Conservation (phyloP, 2,113 vertebrate genomes). For the Aramus guarauna region DNA sequence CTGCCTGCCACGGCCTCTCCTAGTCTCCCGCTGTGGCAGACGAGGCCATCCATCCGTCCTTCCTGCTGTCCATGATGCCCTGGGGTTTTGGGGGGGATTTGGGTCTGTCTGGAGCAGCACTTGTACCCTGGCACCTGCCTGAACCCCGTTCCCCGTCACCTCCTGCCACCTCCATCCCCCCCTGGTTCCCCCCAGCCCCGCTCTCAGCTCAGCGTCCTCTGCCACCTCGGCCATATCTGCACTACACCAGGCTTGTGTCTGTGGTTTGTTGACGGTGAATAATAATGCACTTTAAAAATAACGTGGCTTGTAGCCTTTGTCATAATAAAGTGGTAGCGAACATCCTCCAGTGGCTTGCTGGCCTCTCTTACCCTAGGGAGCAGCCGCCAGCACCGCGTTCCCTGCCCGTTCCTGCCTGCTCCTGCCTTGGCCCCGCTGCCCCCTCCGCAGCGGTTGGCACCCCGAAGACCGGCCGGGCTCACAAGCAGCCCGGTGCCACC, state of each 20-base stretch:
- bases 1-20: neutral
- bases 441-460: accelerated
- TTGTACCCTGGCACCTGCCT: neutral
- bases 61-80: accelerated
- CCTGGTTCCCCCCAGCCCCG: neutral
- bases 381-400: neutral
- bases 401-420: neutral
- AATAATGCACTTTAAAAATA: conserved; percentile 77
- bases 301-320: conserved; percentile 74
- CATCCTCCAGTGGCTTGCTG: neutral
- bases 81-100: neutral
- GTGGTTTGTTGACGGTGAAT: conserved; percentile 63
- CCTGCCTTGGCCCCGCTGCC: accelerated
- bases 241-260: conserved; percentile 53
- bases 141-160: neutral
- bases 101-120: conserved; percentile 2
- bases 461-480: accelerated
- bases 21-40: neutral
- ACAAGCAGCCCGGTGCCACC: accelerated
- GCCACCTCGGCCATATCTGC: neutral
- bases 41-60: neutral
- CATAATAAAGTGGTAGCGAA: conserved; percentile 75
- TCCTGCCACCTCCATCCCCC: accelerated
- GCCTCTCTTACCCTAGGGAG: neutral
- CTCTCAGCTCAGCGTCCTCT: neutral